Conservation (phyloP, 2,113 vertebrate species). For the Larimichthys polyactis region DNA sequence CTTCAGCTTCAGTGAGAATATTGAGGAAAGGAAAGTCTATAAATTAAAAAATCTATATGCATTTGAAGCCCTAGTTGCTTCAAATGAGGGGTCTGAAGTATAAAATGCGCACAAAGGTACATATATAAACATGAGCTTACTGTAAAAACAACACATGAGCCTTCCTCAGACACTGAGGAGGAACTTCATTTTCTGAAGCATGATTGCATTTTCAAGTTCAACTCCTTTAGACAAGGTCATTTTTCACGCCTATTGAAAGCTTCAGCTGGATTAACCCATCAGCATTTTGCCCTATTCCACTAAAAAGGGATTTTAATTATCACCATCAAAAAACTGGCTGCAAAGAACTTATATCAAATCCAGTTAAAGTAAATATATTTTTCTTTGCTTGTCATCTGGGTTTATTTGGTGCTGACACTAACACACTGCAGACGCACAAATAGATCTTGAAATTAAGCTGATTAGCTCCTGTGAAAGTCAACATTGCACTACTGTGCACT, state of each 20-base stretch:
- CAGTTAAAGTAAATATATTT: slow-evolving; percentile 27
- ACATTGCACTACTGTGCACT: neutral
- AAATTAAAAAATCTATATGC: slow-evolving; percentile 48
- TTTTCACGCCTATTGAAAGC: slow-evolving; percentile 44
- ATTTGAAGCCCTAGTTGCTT: slow-evolving; percentile 52
- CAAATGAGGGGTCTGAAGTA: slow-evolving; percentile 8
- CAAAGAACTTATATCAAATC: slow-evolving; percentile 33
- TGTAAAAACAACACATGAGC: no score
- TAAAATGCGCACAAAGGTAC: slow-evolving; percentile 27
- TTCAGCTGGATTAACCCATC: slow-evolving; percentile 58
- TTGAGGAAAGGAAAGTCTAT: neutral
- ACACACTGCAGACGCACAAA: neutral
- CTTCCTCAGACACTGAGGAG: neutral
- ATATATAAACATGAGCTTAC: neutral
- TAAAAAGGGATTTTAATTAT: slow-evolving; percentile 68
- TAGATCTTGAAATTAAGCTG: slow-evolving; percentile 1
- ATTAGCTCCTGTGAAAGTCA: slow-evolving; percentile 14
- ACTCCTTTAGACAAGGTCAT: slow-evolving; percentile 25
- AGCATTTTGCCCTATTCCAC: slow-evolving; percentile 31
- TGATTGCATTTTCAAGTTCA: slow-evolving; percentile 62
- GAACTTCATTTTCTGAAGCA: slow-evolving; percentile 43
- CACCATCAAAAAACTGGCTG: neutral
- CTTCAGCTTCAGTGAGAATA: slow-evolving; percentile 6
- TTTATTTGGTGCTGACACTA: neutral
- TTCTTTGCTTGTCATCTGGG: neutral